Evolutionary conservation across 1,140 invertebrate species (phyloP), one percentile per base, ranked within the genome.

Genomic region (Harlomillsia oculata): DNA sequence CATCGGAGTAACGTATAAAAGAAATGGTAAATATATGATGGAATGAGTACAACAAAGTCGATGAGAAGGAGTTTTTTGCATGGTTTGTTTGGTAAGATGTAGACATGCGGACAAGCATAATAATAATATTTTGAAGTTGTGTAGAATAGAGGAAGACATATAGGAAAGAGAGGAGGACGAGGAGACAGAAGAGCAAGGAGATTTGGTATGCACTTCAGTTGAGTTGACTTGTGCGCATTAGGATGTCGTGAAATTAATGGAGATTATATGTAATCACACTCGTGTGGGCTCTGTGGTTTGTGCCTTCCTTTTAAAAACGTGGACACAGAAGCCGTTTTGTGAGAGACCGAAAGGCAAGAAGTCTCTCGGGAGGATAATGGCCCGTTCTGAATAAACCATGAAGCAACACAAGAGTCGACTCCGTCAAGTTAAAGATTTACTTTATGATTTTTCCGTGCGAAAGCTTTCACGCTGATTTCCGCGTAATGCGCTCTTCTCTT

Each of bases 341-440:
- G 9, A 41, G 39, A 41, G 20, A 41, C 20, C 8, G 8, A 34
- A 8, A 34, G 8, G n/a, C n/a, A n/a, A n/a, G n/a, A n/a, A n/a
- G 8, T n/a, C 16, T 41, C 6, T 41, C 40, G 6, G 16, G 20
- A 45, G 43, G 43, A 40, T 54, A 54, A 54, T 54, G 30, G 40
- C 25, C 23, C 43, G 29, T 41, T 45, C 53, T 45, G 41, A 48
- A 36, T 56, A 46, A 56, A 56, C 37, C 48, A 50, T 45, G n/a
- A 54, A 44, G 28, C n/a, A n/a, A n/a, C 18, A 13, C 26, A 45
- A 18, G 41, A 54, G 41, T n/a, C 14, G 32, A 48, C 30, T 32
- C 36, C 32, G 48, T 37, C 43, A 56, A 56, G 43, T 48, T 46
- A 48, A 48, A 56, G 43, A 48, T 56, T 56, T 56, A 56, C 53